Evolutionary conservation across 1,140 invertebrate species (phyloP).

Genomic region (Aphidius ervi): DNA sequence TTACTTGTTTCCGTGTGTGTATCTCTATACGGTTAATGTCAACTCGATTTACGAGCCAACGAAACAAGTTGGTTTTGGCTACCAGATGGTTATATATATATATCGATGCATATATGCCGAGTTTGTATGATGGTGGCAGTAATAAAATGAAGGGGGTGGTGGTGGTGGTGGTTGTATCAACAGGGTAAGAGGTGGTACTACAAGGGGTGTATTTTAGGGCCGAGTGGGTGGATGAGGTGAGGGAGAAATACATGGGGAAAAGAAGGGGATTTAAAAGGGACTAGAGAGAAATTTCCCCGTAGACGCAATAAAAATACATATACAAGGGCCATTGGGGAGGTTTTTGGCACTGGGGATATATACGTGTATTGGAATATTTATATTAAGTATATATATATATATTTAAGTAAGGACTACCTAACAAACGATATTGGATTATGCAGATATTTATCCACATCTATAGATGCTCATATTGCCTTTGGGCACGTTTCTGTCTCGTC

Average conservation of each 20-base stretch:
- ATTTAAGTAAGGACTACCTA: slow-evolving; percentile 22
- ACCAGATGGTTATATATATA: slow-evolving; percentile 37
- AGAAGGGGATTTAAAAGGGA: neutral
- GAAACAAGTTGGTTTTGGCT: slow-evolving; percentile 27
- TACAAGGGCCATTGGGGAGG: slow-evolving; percentile 3
- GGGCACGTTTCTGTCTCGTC: no score
- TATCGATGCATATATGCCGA: neutral
- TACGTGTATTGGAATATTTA: neutral
- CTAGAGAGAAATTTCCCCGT: slow-evolving; percentile 39
- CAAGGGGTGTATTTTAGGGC: no score
- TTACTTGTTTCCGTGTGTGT: no score
- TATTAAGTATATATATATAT: neutral
- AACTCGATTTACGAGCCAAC: slow-evolving; percentile 22
- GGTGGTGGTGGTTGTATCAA: no score
- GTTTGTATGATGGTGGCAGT: no score
- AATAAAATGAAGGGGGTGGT: no score
- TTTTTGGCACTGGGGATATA: slow-evolving; percentile 2
- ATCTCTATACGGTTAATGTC: slow-evolving; percentile 5
- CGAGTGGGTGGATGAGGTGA: no score
- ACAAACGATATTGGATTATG: slow-evolving; percentile 37
- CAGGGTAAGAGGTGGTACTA: no score
- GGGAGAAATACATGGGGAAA: no score
- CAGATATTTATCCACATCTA: slow-evolving; percentile 8
- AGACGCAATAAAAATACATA: slow-evolving; percentile 43
- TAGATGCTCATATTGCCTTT: neutral